Evolutionary conservation across 2,797 vertebrate species (phyloP).

Genomic region (Pagetopsis macropterus): DNA sequence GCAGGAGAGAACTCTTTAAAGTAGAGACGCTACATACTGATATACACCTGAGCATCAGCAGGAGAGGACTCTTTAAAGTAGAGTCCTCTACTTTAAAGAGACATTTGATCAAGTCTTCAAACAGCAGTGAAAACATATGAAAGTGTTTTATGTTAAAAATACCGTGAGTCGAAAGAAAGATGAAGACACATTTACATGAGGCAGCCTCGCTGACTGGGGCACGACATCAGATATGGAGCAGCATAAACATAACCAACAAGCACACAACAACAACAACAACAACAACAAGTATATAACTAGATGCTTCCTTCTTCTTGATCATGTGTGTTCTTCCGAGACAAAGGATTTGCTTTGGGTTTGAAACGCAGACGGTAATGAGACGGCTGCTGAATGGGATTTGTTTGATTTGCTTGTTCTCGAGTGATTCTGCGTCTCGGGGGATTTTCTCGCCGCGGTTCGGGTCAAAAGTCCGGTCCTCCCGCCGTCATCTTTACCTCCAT

Average conservation of each 20-base stretch:
- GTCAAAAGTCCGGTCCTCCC: conserved; percentile 46
- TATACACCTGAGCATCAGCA: too few species aligned
- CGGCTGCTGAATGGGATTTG: conserved; percentile 20
- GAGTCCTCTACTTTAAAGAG: too few species aligned
- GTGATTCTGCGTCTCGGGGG: conserved; percentile 4
- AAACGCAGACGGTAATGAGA: conserved; percentile 50
- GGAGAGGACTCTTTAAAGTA: too few species aligned
- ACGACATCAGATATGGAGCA: conserved; percentile 37
- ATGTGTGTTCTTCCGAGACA: conserved; percentile 47
- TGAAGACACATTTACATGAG: conserved; percentile 18
- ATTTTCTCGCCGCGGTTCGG: conserved; percentile 9
- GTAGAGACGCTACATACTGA: too few species aligned
- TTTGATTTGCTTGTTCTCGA: neutral
- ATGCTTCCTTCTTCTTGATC: conserved; percentile 38
- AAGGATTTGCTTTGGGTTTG: conserved; percentile 31
- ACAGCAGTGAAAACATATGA: neutral
- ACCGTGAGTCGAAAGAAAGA: conserved; percentile 8
- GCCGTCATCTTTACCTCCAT: conserved; percentile 17
- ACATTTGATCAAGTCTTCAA: neutral
- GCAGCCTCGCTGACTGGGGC: conserved; percentile 14
- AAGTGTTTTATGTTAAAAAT: conserved; percentile 4
- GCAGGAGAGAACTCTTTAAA: too few species aligned
- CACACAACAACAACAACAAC: conserved; percentile 30
- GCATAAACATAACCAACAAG: neutral
- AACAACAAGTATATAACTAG: conserved; percentile 14